A percentile compares a stretch with the other conserved stretches of the same genome.
Evolutionary conservation across 2,113 vertebrate species (phyloP).

Genomic region (Paramisgurnus dabryanus): DNA sequence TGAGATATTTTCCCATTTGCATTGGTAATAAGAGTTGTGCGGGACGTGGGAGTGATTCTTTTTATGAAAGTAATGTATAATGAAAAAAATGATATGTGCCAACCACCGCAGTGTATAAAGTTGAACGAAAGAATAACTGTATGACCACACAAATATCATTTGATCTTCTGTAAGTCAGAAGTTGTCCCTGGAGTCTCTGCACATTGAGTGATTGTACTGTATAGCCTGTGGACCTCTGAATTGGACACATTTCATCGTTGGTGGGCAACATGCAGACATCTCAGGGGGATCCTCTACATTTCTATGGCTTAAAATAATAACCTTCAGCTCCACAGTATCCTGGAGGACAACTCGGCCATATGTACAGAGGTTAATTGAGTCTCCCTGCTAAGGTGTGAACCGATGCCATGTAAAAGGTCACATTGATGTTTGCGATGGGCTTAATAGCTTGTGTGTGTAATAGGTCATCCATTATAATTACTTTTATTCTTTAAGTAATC

Average conservation of each 20-base stretch:
- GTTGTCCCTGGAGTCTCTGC: constrained; percentile 6
- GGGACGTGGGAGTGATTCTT: too few relatives aligned
- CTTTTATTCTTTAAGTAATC: not conserved
- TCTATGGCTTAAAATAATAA: constrained; percentile 31
- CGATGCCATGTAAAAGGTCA: constrained; percentile 13
- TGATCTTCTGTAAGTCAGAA: constrained; percentile 36
- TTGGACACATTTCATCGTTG: constrained; percentile 9
- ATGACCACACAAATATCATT: not conserved
- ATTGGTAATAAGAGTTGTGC: too few relatives aligned
- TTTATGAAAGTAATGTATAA: too few relatives aligned
- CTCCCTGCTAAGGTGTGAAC: constrained; percentile 6
- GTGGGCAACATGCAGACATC: constrained; percentile 22
- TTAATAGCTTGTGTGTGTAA: not conserved
- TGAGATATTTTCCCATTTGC: too few relatives aligned
- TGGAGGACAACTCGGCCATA: not conserved
- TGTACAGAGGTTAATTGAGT: constrained; percentile 31
- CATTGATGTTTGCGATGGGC: constrained; percentile 16
- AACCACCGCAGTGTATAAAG: not conserved
- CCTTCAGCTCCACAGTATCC: constrained; percentile 21
- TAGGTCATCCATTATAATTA: not conserved
- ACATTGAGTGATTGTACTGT: constrained; percentile 34
- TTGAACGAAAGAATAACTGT: not conserved
- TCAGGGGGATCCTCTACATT: constrained; percentile 14
- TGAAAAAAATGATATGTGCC: too few relatives aligned
- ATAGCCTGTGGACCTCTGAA: not conserved